Conservation (phyloP, 2,888 invertebrate species). For the Phaedon cochleariae region DNA sequence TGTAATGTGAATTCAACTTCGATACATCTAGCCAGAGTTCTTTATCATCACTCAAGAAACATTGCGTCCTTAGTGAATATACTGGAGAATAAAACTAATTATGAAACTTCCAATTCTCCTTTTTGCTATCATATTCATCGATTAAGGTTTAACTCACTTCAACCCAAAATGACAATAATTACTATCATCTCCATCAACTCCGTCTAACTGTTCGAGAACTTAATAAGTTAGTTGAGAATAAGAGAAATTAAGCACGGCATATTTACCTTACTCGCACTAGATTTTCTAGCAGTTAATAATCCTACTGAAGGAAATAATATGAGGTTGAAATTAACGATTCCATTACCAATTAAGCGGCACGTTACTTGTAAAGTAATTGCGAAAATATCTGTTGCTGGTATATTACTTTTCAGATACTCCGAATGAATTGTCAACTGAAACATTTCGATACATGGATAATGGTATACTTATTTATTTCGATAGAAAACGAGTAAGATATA, state of each 20-base stretch:
- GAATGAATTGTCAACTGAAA: too few species aligned
- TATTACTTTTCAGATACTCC: too few species aligned
- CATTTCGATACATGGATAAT: too few species aligned
- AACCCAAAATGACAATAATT: not conserved
- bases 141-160: not conserved
- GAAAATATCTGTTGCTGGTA: too few species aligned
- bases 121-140: not conserved
- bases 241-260: not conserved
- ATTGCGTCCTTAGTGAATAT: too few species aligned
- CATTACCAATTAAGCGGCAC: not conserved
- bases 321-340: not conserved
- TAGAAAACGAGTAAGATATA: too few species aligned
- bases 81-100: not conserved
- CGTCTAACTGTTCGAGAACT: not conserved
- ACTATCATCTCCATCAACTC: not conserved
- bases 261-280: not conserved
- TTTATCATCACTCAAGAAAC: too few species aligned
- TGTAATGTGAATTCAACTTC: too few species aligned
- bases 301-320: not conserved
- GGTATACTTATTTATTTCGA: too few species aligned
- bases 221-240: not conserved
- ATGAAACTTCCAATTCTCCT: not conserved
- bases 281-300: constrained; percentile 4
- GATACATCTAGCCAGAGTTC: too few species aligned
- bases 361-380: not conserved